Conservation (phyloP, 2,797 vertebrate species). For the Sebastes variabilis region DNA sequence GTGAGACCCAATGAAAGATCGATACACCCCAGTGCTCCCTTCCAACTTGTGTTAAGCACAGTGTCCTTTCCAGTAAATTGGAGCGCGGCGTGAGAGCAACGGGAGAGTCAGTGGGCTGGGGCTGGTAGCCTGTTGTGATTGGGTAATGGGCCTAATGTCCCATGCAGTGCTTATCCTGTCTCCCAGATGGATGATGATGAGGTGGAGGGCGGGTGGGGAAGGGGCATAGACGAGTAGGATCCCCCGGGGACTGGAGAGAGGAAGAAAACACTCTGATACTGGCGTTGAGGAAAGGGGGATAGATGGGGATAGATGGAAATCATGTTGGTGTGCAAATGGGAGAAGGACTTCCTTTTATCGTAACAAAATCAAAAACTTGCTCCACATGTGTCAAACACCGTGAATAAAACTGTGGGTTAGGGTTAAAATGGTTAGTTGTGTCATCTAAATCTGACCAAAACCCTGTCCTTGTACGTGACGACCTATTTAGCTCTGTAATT, state of each 20-base stretch:
- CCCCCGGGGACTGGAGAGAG: slow-evolving; percentile 1
- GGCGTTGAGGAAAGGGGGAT: slow-evolving; percentile 8
- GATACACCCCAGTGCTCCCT: neutral
- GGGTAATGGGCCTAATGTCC: slow-evolving; percentile 71
- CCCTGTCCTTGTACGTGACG: neutral
- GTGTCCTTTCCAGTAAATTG: slow-evolving; percentile 60
- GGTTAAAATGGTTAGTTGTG: neutral
- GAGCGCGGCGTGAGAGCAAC: slow-evolving; percentile 37
- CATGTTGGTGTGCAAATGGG: neutral
- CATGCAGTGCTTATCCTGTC: slow-evolving; percentile 65
- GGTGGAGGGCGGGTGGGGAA: slow-evolving; percentile 7
- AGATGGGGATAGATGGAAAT: slow-evolving; percentile 5
- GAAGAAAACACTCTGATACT: slow-evolving; percentile 32
- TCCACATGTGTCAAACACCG: neutral
- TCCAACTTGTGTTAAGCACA: slow-evolving; percentile 45
- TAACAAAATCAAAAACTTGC: neutral
- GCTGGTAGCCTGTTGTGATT: slow-evolving; percentile 61
- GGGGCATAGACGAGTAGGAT: slow-evolving; percentile 6
- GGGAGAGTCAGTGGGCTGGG: slow-evolving; percentile 31
- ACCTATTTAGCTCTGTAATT: neutral
- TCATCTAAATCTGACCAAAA: neutral
- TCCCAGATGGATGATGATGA: slow-evolving; percentile 71
- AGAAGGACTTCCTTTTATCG: neutral
- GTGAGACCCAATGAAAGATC: neutral
- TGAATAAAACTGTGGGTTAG: neutral